These are phyloP conservation scores for Clarias magur DNA, from an alignment of 2,113 vertebrate genomes.

Conservation along the genomic window DNA sequence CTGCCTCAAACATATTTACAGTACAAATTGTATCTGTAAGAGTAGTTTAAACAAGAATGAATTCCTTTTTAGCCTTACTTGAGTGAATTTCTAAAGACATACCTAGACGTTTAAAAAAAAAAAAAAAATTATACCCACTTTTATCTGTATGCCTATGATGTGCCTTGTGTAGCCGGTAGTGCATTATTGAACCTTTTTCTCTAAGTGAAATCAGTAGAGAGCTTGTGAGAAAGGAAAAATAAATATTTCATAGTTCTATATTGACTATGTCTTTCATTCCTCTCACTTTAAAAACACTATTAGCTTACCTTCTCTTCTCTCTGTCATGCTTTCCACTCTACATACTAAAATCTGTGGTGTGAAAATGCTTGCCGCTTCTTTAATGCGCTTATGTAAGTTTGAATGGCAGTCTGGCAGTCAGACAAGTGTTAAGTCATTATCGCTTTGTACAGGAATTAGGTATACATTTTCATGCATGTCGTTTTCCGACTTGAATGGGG, in stretches of 20 bases:
- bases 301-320: neutral
- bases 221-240: neutral
- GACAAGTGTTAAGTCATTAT: constrained; percentile 44
- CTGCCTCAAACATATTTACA: no score
- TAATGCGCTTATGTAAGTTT: constrained; percentile 48
- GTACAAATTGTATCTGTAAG: neutral
- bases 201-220: neutral
- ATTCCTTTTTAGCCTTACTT: neutral
- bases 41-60: neutral
- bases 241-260: neutral
- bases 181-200: neutral
- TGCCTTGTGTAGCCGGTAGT: neutral
- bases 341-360: constrained; percentile 44
- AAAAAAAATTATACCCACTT: no score
- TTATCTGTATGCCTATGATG: neutral
- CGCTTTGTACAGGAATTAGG: constrained; percentile 33
- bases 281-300: constrained; percentile 9
- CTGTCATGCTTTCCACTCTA: constrained; percentile 8
- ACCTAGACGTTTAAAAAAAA: no score
- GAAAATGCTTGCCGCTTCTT: constrained; percentile 35
- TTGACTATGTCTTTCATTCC: neutral
- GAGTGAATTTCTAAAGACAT: neutral
- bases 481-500: constrained; percentile 36
- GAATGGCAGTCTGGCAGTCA: constrained; percentile 40
- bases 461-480: constrained; percentile 34